Conservation (phyloP, 2,113 vertebrate genomes). For the Chaetura pelagica region DNA sequence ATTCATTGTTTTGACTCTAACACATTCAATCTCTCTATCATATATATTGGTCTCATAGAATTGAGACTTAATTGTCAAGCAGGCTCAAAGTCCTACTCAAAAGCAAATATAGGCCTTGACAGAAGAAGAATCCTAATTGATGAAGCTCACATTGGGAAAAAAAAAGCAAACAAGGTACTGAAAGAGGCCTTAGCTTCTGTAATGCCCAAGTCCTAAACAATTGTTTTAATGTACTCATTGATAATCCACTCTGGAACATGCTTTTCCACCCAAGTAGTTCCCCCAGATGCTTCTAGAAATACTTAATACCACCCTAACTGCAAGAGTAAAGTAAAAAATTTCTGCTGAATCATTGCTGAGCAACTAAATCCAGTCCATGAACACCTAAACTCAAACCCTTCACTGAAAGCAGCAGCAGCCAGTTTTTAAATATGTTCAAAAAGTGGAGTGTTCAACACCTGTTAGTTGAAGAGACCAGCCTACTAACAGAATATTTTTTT, state of each 20-base stretch:
- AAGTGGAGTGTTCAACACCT: rapidly evolving
- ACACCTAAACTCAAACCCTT: neutral
- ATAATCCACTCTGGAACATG: neutral
- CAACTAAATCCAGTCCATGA: neutral
- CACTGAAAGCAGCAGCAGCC: neutral
- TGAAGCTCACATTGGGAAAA: neutral
- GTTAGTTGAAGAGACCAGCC: neutral
- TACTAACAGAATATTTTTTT: neutral
- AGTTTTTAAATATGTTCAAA: neutral
- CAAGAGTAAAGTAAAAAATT: neutral
- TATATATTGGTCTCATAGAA: neutral
- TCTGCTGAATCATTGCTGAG: neutral
- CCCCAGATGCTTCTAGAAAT: neutral
- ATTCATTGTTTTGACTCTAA: neutral
- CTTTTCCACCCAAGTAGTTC: neutral
- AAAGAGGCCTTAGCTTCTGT: neutral
- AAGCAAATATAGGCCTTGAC: neutral
- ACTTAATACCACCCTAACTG: neutral
- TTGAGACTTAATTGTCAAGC: neutral
- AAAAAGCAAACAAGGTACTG: neutral
- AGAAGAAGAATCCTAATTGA: neutral
- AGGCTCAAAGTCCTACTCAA: neutral
- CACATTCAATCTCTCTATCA: neutral
- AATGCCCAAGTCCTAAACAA: neutral
- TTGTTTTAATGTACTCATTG: neutral